phyloP scores from a whole-genome alignment of 2,888 invertebrate species.

The Clepsis dumicolana region DNA sequence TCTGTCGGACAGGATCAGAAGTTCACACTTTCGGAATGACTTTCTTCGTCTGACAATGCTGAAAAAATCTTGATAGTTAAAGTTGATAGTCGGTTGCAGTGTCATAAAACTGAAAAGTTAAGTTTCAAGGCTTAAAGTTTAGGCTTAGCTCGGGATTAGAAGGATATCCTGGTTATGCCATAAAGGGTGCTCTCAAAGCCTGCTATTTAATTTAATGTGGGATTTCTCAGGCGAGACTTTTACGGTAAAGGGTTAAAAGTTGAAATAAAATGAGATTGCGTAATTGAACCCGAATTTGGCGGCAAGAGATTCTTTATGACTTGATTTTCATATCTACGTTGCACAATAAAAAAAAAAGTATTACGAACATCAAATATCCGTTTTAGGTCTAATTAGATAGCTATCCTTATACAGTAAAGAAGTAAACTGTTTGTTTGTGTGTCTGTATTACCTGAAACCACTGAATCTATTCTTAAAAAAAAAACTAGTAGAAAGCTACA shows the following conservation, averaged over 20 bases:
- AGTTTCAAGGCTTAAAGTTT: constrained; percentile 32
- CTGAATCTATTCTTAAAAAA: too few relatives aligned
- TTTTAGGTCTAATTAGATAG: too few relatives aligned
- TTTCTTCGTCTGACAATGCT: too few relatives aligned
- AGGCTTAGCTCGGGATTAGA: constrained; percentile 58
- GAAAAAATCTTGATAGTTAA: constrained; percentile 28
- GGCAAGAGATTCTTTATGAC: neutral
- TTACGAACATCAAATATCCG: too few relatives aligned
- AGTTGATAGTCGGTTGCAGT: constrained; percentile 11
- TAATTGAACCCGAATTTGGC: constrained; percentile 25
- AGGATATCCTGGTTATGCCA: constrained; percentile 60
- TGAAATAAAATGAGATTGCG: constrained; percentile 28
- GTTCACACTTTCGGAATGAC: too few relatives aligned
- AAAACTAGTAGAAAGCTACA: too few relatives aligned
- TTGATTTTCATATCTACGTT: neutral
- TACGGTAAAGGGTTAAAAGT: constrained; percentile 48
- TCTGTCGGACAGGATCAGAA: neutral
- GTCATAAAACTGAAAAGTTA: constrained; percentile 39
- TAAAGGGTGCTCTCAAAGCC: constrained; percentile 62
- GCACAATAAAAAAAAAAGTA: too few relatives aligned
- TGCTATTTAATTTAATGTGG: constrained; percentile 59
- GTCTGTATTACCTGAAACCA: too few relatives aligned
- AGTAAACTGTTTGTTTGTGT: too few relatives aligned
- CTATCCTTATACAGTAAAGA: too few relatives aligned
- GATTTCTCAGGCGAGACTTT: constrained; percentile 51